Percentiles rank a stretch among this genome's conserved stretches.
These are phyloP conservation scores for Centrocercus urophasianus DNA, from an alignment of 2,113 vertebrate genomes.

Conservation along the genomic window DNA sequence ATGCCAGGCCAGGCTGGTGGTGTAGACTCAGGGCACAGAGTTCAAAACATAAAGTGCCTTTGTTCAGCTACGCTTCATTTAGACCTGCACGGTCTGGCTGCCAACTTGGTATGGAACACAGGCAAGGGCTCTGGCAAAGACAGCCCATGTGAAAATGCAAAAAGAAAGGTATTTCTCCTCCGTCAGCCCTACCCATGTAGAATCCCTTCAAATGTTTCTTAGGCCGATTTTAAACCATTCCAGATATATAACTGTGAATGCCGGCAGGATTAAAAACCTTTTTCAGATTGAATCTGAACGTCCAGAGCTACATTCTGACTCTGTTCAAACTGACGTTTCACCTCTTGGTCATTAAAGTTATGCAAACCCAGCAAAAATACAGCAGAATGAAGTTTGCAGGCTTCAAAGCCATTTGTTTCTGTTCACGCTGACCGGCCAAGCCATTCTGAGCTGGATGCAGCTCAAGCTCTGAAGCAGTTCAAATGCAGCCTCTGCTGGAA, in stretches of 20 bases:
- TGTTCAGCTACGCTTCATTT: slow-evolving; percentile 23
- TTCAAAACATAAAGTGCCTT: slow-evolving; percentile 63
- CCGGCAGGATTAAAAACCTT: neutral
- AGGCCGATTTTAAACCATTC: neutral
- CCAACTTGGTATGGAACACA: neutral
- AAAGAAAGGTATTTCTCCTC: slow-evolving; percentile 39
- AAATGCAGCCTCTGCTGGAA: slow-evolving; percentile 33
- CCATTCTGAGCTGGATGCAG: slow-evolving; percentile 40
- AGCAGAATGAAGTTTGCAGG: slow-evolving; percentile 20
- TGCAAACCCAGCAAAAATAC: slow-evolving; percentile 43
- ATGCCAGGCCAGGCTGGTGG: neutral
- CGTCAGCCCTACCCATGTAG: neutral
- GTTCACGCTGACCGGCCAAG: slow-evolving; percentile 32
- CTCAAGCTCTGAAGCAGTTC: slow-evolving; percentile 16
- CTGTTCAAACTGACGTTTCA: neutral
- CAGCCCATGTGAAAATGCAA: neutral
- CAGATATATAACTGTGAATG: neutral
- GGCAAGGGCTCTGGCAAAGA: slow-evolving; percentile 17
- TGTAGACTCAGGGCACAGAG: slow-evolving; percentile 30
- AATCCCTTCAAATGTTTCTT: neutral
- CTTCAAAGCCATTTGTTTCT: slow-evolving; percentile 17
- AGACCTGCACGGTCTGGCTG: slow-evolving; percentile 6
- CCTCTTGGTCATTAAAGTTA: neutral
- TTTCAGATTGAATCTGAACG: neutral
- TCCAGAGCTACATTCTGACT: neutral